Base-by-base conservation (phyloP, 2,113 vertebrate genomes). In the Coptodon bakossiorum region DNA sequence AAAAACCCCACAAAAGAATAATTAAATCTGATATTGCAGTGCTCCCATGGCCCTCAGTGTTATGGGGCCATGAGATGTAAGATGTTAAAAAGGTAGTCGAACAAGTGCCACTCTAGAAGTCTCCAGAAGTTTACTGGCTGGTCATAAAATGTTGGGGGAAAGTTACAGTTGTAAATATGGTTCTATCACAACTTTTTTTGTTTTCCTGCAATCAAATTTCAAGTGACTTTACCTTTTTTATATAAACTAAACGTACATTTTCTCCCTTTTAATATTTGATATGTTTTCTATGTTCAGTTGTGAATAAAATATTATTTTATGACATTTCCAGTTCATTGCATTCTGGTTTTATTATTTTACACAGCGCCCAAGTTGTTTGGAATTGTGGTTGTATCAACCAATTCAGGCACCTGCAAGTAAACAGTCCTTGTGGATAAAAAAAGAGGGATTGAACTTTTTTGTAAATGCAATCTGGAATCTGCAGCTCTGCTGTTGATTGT, bases 91-190 rank as follows among this genome's bases (percentile, higher is more conserved):
- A 68, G 10, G 34, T 38, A 38, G 34, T 66, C 61, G 34, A 66
- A 38, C 34, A 66, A 1, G 34, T 66, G 10, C 10, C 16, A 38
- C 19, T 63, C 31, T 36, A 36, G 59, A 34, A 66, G 34, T 38
- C 61, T 66, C 6, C 61, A 38, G 19, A 66, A 3, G 34, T 38
- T 38, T 38, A 66, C 61, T 66, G 61, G 0, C 34, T 66, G 34
- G 34, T 66, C 61, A 66, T 38, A 66, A 66, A 66, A 38, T 34
- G 31, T 66, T 7, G 61, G 61, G 61, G 31, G 31, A 38, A 66
- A 38, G 10, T 36, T 1, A 66, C 31, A 66, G 4, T n/a, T 66
- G 7, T 71, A 71, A 71, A 14, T 24, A 40, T 71, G 61, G 31
- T 12, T 63, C 29, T 63, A 11, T 36, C 59, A 3, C 66, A 24